Evolutionary conservation across 2,888 invertebrate genomes (phyloP).

Genomic region (Drosophila algonquin): DNA sequence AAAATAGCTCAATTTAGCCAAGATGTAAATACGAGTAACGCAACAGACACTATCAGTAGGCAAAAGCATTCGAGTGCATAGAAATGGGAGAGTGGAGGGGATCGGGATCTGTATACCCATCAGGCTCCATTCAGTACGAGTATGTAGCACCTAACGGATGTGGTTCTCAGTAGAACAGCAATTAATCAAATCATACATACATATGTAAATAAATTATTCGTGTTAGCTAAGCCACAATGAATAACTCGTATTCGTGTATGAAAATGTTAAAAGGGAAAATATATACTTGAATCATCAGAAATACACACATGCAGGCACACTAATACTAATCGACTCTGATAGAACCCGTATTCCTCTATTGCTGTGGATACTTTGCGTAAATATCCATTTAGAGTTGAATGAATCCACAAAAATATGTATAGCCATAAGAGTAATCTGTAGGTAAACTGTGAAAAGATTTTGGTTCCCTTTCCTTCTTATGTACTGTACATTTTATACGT

Average conservation of each 20-base stretch:
- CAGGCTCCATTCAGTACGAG: slow-evolving; percentile 45
- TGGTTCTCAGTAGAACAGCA: slow-evolving; percentile 39
- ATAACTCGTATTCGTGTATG: slow-evolving; percentile 36
- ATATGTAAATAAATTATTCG: slow-evolving; percentile 52
- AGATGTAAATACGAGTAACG: slow-evolving; percentile 49
- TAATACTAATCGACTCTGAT: background rate
- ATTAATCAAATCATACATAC: slow-evolving; percentile 43
- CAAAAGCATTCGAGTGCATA: background rate
- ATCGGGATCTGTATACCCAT: background rate
- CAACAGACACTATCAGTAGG: background rate
- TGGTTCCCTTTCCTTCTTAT: slow-evolving; percentile 52
- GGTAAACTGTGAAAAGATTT: slow-evolving; percentile 60
- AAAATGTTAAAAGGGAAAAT: slow-evolving; percentile 12
- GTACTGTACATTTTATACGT: slow-evolving; percentile 61
- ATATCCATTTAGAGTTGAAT: slow-evolving; percentile 12
- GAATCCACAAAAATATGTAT: slow-evolving; percentile 15
- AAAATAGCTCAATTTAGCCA: slow-evolving; percentile 49
- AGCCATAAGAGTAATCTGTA: slow-evolving; percentile 49
- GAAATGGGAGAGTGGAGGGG: background rate
- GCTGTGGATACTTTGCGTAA: slow-evolving; percentile 14
- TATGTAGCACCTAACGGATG: slow-evolving; percentile 33
- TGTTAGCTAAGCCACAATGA: slow-evolving; percentile 27
- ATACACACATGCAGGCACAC: slow-evolving; percentile 24
- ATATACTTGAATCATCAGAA: slow-evolving; percentile 7
- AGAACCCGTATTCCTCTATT: background rate